A percentile compares a stretch with the other conserved stretches of the same genome.
Conservation (phyloP, 2,888 invertebrate species). For the Rhamnusium bicolor region DNA sequence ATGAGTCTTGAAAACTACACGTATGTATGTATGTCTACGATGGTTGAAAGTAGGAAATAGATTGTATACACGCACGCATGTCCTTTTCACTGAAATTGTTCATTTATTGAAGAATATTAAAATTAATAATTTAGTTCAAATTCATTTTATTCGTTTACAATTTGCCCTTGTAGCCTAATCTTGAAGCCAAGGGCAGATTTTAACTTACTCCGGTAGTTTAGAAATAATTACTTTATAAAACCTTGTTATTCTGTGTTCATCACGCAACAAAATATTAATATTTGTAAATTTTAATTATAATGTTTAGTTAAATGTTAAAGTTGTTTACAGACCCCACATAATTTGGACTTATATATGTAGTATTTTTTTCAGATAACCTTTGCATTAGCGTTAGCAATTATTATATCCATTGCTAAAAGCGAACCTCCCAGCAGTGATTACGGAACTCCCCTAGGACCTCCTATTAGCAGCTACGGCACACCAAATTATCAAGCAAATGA, state of each 20-base stretch:
- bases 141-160: too few relatives aligned
- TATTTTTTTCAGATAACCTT: slow-evolving; percentile 36
- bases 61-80: too few relatives aligned
- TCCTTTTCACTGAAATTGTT: too few relatives aligned
- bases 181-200: too few relatives aligned
- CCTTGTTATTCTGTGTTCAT: neutral
- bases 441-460: slow-evolving; percentile 61
- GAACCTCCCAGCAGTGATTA: slow-evolving; percentile 63
- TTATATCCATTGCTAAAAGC: slow-evolving; percentile 44
- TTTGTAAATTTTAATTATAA: neutral
- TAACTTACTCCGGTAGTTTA: too few relatives aligned
- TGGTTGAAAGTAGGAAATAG: too few relatives aligned
- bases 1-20: too few relatives aligned
- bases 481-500: slow-evolving; percentile 54
- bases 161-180: too few relatives aligned
- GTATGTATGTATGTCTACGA: too few relatives aligned
- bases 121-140: too few relatives aligned
- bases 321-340: neutral
- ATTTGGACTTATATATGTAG: neutral
- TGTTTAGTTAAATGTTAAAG: neutral
- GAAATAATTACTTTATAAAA: too few relatives aligned
- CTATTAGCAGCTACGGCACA: slow-evolving; percentile 59
- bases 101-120: too few relatives aligned
- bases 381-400: slow-evolving; percentile 31
- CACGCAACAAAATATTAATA: neutral